Base-by-base conservation (phyloP, 53 echinoderm and acorn worm species). In the Arbacia lixula region DNA sequence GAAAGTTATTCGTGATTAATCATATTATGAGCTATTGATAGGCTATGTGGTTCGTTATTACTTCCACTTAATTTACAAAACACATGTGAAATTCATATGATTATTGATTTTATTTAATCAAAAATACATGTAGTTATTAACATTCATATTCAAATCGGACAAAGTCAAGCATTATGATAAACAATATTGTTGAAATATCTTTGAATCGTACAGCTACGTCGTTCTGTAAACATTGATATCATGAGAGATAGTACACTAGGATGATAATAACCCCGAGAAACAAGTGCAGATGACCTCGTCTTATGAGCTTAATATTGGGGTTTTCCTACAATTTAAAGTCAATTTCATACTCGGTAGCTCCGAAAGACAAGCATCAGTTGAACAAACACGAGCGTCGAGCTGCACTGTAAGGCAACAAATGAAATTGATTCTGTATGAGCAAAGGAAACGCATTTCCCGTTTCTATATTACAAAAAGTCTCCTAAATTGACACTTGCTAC, bases 401-500 rank as follows among this genome's bases (percentile, higher is more conserved):
- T 40, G 26, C 77, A 57, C 6, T 57, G 14, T 21, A 11, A 12
- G 57, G 46, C 8, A 46, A 46, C 74, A 74, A 30, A 52, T 34
- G 51, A 74, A 74, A 77, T 77, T 77, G 77, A 77, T 77, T 77
- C 58, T 58, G 39, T 56, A 20, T 56, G 26, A 77, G 37, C 56
- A 77, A 36, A 32, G 24, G 40, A 58, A 58, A 58, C 77, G 35
- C 77, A 58, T 77, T 77, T 77, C 77, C 77, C 58, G 77, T 58
- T 24, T 3, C 58, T 32, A 57, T 77, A 77, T 77, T 77, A 58
- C 57, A 58, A 58, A 5, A 19, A 28, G 37, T 5, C 43, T 30
- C 6, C 40, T 36, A 77, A 64, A 57, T 77, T 77, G 77, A 77
- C 77, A 77, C 77, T 58, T 58, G 77, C 77, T 77, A 36, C 58